Evolutionary conservation across 2,797 vertebrate genomes (phyloP).

Genomic region (Paedocypris micromegethes): DNA sequence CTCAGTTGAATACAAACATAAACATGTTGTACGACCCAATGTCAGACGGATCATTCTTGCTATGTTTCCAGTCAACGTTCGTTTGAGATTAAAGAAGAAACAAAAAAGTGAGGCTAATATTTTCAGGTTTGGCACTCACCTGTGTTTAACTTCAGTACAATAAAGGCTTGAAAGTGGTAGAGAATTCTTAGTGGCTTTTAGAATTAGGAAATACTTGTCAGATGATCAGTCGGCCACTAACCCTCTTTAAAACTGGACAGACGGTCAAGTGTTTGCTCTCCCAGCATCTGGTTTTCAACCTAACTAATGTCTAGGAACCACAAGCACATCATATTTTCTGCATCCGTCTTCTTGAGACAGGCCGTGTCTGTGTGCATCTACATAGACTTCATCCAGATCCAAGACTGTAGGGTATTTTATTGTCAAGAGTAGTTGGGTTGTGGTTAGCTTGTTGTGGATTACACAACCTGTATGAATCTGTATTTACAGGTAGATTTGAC

Average conservation of each 20-base stretch:
- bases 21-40: constrained; percentile 40
- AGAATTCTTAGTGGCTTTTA: constrained; percentile 7
- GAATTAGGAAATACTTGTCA: constrained; percentile 1
- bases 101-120: constrained; percentile 2
- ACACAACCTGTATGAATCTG: constrained; percentile 19
- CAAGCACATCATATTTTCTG: constrained; percentile 10
- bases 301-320: constrained; percentile 17
- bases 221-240: constrained; percentile 4
- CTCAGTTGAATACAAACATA: constrained; percentile 48
- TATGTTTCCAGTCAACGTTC: constrained; percentile 31
- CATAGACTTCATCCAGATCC: constrained; percentile 12
- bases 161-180: constrained; percentile 14
- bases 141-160: constrained; percentile 10
- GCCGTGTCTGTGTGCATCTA: constrained; percentile 8
- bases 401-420: constrained; percentile 10
- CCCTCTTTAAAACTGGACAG: not conserved
- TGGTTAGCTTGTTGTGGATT: constrained; percentile 25
- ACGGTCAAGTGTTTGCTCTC: constrained; percentile 8
- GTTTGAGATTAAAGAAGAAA: not conserved
- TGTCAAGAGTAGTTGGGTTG: constrained; percentile 24
- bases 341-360: constrained; percentile 15
- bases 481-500: constrained; percentile 30
- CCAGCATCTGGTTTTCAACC: constrained; percentile 13
- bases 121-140: constrained; percentile 1
- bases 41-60: constrained; percentile 33